phyloP scores from a whole-genome alignment of 1,140 invertebrate species.

The Halesus radiatus region DNA sequence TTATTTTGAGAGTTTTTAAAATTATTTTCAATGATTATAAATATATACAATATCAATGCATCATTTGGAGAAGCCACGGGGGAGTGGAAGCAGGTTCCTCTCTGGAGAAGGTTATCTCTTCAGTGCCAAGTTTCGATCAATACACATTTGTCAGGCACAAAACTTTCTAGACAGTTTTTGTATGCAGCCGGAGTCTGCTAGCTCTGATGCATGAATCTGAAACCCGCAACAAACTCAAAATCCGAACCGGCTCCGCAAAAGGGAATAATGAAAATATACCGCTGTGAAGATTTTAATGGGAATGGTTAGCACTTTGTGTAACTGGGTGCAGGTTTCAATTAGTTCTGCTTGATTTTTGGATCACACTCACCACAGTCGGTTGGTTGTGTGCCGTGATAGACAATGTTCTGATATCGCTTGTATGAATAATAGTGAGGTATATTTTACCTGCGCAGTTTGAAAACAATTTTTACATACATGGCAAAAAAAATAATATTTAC shows the following conservation, averaged over 20 bases:
- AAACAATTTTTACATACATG: too few species aligned
- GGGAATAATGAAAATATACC: neutral
- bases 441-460: too few species aligned
- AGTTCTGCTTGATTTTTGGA: neutral
- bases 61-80: neutral
- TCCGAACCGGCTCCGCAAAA: neutral
- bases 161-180: constrained; percentile 73
- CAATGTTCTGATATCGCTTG: too few species aligned
- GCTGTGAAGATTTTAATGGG: too few species aligned
- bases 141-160: constrained; percentile 60
- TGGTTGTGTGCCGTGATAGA: neutral
- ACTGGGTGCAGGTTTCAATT: too few species aligned
- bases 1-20: too few species aligned
- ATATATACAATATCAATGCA: too few species aligned
- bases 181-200: constrained; percentile 59
- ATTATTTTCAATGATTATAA: too few species aligned
- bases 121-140: constrained; percentile 60
- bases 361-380: neutral
- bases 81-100: neutral
- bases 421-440: too few species aligned
- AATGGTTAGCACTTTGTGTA: too few species aligned
- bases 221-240: neutral
- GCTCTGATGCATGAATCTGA: neutral
- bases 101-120: constrained; percentile 19
- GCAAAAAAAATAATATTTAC: too few species aligned